Conservation (phyloP, 2,888 invertebrate genomes). For the Cantharis rufa region DNA sequence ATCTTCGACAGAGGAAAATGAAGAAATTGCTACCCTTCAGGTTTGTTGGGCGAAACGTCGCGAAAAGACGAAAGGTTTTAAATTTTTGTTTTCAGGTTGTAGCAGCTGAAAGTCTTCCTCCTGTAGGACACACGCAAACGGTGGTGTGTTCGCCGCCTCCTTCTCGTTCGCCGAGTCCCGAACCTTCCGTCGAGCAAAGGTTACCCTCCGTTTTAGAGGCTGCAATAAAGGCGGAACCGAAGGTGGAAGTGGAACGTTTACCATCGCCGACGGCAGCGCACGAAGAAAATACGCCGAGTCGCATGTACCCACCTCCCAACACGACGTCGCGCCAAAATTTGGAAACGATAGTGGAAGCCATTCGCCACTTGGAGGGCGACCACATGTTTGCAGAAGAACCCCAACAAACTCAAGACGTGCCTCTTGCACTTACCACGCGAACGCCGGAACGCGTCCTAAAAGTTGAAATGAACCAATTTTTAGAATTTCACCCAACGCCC, state of each 20-base stretch:
- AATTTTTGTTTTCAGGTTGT: constrained; percentile 55
- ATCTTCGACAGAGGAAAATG: constrained; percentile 18
- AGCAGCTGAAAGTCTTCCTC: constrained; percentile 60
- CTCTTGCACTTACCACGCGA: constrained; percentile 61
- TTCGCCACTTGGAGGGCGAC: constrained; percentile 95
- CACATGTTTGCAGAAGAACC: constrained; percentile 85
- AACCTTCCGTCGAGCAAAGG: constrained; percentile 53
- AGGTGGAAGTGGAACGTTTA: constrained; percentile 75
- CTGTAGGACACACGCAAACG: constrained; percentile 67
- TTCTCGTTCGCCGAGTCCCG: constrained; percentile 56
- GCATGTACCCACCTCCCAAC: constrained; percentile 66
- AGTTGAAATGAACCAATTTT: constrained; percentile 65
- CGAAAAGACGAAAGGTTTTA: neutral
- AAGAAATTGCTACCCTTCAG: constrained; percentile 22
- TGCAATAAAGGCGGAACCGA: constrained; percentile 85
- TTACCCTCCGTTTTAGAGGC: constrained; percentile 79
- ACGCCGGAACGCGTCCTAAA: constrained; percentile 55
- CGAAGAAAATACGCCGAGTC: constrained; percentile 58
- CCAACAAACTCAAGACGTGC: constrained; percentile 56
- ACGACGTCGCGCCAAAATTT: constrained; percentile 87
- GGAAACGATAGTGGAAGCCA: constrained; percentile 98
- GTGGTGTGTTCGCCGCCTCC: constrained; percentile 64
- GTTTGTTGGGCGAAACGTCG: neutral
- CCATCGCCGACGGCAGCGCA: constrained; percentile 60
- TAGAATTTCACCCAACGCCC: constrained; percentile 62